Conservation (phyloP, 2,888 invertebrate genomes). For the Megaustenia siamemsis region DNA sequence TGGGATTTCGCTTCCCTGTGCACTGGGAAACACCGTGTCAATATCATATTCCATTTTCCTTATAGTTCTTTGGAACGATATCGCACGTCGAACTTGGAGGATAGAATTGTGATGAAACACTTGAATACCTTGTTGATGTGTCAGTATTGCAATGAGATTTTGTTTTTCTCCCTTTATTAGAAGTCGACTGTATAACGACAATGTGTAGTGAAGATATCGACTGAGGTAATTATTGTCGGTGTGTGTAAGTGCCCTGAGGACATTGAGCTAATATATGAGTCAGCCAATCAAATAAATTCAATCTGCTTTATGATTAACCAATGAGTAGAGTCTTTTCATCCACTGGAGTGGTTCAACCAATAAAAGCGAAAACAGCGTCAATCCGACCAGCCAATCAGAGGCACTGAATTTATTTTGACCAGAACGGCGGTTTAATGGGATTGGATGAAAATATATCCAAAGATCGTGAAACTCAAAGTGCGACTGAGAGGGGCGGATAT, state of each 20-base stretch:
- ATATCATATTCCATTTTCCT: background rate
- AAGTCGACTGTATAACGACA: no score
- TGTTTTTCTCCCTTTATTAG: no score
- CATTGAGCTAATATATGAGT: background rate
- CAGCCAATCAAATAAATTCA: background rate
- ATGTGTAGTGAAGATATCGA: no score
- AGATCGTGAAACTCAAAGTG: constrained; percentile 52
- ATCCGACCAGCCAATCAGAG: constrained; percentile 36
- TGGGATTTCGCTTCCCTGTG: background rate
- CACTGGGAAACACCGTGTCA: background rate
- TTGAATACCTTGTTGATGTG: no score
- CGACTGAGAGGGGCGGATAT: constrained; percentile 52
- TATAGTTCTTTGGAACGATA: background rate
- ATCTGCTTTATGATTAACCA: background rate
- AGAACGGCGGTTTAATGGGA: constrained; percentile 41
- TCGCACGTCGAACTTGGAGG: background rate
- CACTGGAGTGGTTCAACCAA: constrained; percentile 2
- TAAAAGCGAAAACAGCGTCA: background rate
- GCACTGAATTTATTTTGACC: constrained; percentile 19
- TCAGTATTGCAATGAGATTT: no score
- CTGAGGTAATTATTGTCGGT: no score
- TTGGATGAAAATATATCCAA: constrained; percentile 57
- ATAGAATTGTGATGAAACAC: background rate
- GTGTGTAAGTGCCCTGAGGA: background rate
- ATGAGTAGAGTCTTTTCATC: background rate